A percentile compares a stretch with the other conserved stretches of the same genome.
These are phyloP conservation scores for Magallana ariakensis DNA, from an alignment of 1,140 invertebrate species.

Conservation along the genomic window DNA sequence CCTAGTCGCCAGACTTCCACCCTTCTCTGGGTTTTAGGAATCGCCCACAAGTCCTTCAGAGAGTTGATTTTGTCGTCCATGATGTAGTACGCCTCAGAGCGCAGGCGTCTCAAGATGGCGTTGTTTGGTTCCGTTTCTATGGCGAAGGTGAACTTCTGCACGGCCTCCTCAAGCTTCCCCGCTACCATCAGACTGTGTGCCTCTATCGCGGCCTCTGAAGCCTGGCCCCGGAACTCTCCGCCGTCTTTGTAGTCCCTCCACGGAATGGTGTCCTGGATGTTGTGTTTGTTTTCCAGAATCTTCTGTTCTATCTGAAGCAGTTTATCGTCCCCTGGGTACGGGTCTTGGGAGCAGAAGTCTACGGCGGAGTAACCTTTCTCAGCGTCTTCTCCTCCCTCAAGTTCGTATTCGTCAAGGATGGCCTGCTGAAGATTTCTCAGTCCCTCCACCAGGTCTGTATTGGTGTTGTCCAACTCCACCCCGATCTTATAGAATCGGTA, in stretches of 20 bases:
- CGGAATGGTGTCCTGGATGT: conserved; percentile 58
- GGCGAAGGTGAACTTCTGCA: conserved; percentile 63
- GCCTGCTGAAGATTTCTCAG: conserved; percentile 64
- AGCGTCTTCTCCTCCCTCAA: conserved; percentile 36
- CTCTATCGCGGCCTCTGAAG: conserved; percentile 58
- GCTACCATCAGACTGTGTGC: conserved; percentile 57
- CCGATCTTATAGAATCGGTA: conserved; percentile 53
- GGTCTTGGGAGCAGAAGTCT: conserved; percentile 70
- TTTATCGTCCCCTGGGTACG: conserved; percentile 74
- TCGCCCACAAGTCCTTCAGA: conserved; percentile 67
- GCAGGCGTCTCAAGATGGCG: conserved; percentile 64
- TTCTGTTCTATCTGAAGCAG: conserved; percentile 69
- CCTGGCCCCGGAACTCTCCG: conserved; percentile 51
- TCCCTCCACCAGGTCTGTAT: conserved; percentile 61
- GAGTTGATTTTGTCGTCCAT: conserved; percentile 62
- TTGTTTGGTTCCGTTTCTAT: conserved; percentile 67
- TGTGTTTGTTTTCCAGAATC: conserved; percentile 70
- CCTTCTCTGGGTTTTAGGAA: conserved; percentile 68
- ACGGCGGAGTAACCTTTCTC: conserved; percentile 70
- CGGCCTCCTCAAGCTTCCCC: conserved; percentile 58
- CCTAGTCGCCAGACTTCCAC: conserved; percentile 74
- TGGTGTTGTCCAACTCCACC: conserved; percentile 60
- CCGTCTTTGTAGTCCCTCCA: conserved; percentile 31
- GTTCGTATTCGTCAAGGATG: conserved; percentile 64
- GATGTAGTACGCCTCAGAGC: conserved; percentile 64